These are phyloP conservation scores for Lepisosteus oculatus DNA, from an alignment of 2,113 vertebrate genomes.

Conservation along the genomic window DNA sequence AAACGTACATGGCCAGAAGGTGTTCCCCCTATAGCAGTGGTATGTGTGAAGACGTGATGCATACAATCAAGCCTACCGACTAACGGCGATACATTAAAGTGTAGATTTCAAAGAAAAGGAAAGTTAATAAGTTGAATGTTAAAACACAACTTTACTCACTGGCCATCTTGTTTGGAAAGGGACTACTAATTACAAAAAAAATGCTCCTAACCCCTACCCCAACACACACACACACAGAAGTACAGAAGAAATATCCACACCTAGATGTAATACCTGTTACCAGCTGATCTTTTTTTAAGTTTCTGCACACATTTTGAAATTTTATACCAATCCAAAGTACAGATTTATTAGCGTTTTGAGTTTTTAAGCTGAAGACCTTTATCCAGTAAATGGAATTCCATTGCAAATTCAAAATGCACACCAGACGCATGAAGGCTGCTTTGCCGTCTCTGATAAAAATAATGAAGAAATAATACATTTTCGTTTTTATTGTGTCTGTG, in stretches of 20 bases:
- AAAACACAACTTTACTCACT: constrained; percentile 58
- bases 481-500: constrained; percentile 43
- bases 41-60: constrained; percentile 59
- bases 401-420: too few relatives aligned
- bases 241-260: too few relatives aligned
- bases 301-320: background rate
- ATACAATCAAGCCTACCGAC: constrained; percentile 69
- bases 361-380: too few relatives aligned
- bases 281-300: background rate
- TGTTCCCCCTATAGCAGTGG: constrained; percentile 54
- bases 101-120: constrained; percentile 53
- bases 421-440: too few relatives aligned
- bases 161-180: constrained; percentile 34
- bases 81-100: constrained; percentile 55
- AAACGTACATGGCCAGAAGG: constrained; percentile 48
- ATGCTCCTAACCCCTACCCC: too few relatives aligned
- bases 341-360: background rate
- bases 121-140: constrained; percentile 38
- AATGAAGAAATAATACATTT: constrained; percentile 15
- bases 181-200: constrained; percentile 6
- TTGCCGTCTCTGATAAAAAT: constrained; percentile 32
- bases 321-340: background rate
- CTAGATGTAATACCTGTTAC: too few relatives aligned
- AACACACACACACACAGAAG: too few relatives aligned
- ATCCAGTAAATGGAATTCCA: too few relatives aligned